Evolutionary conservation across 2,797 vertebrate genomes (phyloP), one percentile per base, ranked within the genome.

Genomic region (Phalloptychus januarius): DNA sequence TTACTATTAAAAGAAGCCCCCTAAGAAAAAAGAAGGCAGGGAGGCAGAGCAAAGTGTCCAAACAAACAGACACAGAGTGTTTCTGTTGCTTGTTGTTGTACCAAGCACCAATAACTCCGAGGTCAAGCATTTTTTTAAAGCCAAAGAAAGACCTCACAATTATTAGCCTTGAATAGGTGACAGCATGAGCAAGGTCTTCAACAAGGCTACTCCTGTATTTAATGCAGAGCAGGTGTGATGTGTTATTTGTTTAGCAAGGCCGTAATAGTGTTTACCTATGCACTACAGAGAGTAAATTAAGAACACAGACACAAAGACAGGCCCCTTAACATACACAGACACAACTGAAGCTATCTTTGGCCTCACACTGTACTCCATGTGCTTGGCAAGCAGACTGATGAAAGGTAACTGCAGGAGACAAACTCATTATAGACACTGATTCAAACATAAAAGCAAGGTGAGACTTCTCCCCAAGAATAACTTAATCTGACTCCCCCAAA

Each of bases 1-100:
- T 91, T 92, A 92, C 91, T 94, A 94, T 94, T 93, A 93, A 94
- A 94, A 94, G 86, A 92, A 89, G 79, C 91, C 88, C 86, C 88
- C 78, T 18, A 87, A 90, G 91, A 89, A 74, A 54, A 72, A 80
- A 63, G 67, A 72, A n/a, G 75, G 65, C 78, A 77, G 72, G 56
- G 42, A 61, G 54, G 77, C 81, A 76, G 83, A 80, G 82, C 13
- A 44, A 75, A 81, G 81, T 5, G 82, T 70, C 88, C 78, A 87
- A 89, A 89, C 86, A 93, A 91, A 91, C 79, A 85, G 36, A 89
- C 86, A 86, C 81, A 90, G 87, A 82, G 25, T n/a, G 63, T 72
- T 77, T 71, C 65, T 46, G 80, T 78, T 67, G 11, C 15, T 78
- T 79, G 72, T 36, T 33, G 72, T 75, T 63, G 42, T 50, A 11